phyloP scores from a whole-genome alignment of 2,888 invertebrate species.

The Scotopteryx bipunctaria region DNA sequence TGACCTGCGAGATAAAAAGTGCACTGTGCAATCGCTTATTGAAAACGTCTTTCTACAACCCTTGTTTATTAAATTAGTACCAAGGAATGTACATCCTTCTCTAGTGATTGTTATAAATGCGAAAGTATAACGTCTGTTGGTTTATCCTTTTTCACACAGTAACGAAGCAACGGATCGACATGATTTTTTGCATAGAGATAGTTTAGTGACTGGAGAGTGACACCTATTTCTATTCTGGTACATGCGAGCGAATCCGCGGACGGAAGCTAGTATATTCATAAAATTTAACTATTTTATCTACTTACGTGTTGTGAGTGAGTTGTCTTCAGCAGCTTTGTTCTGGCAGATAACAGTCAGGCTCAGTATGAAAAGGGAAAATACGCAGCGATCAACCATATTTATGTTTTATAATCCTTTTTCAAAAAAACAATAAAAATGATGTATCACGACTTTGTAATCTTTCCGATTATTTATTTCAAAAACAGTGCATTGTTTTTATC shows the following conservation, averaged over 20 bases:
- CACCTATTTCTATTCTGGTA: too few species aligned
- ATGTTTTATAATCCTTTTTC: slow-evolving; percentile 41
- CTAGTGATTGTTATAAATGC: too few species aligned
- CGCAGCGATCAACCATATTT: slow-evolving; percentile 61
- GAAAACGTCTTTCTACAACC: neutral
- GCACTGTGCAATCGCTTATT: slow-evolving; percentile 1
- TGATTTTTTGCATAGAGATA: too few species aligned
- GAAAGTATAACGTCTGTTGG: too few species aligned
- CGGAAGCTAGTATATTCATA: too few species aligned
- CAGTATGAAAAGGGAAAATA: slow-evolving; percentile 64
- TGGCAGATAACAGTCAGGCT: slow-evolving; percentile 63
- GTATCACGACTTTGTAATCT: slow-evolving; percentile 39
- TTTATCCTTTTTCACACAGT: too few species aligned
- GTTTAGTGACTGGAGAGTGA: too few species aligned
- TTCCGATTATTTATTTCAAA: slow-evolving; percentile 22
- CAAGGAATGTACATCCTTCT: too few species aligned
- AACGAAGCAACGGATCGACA: too few species aligned
- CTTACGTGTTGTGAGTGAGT: slow-evolving; percentile 65
- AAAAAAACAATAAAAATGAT: too few species aligned
- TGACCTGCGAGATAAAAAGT: slow-evolving; percentile 2
- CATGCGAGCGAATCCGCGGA: too few species aligned
- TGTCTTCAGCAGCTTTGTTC: slow-evolving; percentile 65
- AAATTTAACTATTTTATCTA: slow-evolving; percentile 33
- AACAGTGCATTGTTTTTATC: slow-evolving; percentile 44
- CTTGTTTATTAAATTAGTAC: too few species aligned